Percentiles rank a stretch among this genome's conserved stretches.
These are phyloP conservation scores for Drosophila tripunctata DNA, from an alignment of 2,888 invertebrate genomes.

Conservation along the genomic window DNA sequence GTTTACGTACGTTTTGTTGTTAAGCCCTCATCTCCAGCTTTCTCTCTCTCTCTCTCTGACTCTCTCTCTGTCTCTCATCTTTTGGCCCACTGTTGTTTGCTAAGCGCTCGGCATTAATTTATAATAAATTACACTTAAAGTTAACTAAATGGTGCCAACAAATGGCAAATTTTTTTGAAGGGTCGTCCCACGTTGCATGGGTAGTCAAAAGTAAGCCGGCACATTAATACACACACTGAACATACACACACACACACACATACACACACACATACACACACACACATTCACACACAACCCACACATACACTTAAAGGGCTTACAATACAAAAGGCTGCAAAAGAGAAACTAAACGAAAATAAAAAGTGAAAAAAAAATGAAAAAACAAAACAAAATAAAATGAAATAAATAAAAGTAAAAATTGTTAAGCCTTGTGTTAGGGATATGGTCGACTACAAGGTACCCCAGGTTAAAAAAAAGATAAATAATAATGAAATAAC, in stretches of 20 bases:
- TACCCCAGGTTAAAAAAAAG: too few species aligned
- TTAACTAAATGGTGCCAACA: slow-evolving; percentile 48
- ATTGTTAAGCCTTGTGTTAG: background rate
- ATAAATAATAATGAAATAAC: too few species aligned
- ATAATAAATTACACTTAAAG: slow-evolving; percentile 53
- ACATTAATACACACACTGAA: slow-evolving; percentile 21
- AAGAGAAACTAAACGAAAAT: slow-evolving; percentile 37
- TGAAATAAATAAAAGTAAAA: slow-evolving; percentile 2
- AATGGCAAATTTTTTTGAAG: slow-evolving; percentile 47
- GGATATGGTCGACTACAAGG: background rate
- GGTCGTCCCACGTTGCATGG: too few species aligned
- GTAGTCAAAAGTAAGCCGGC: background rate
- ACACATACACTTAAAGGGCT: slow-evolving; percentile 27
- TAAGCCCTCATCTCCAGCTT: too few species aligned
- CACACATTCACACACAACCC: background rate
- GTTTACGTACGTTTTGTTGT: too few species aligned
- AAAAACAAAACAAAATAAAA: slow-evolving; percentile 35
- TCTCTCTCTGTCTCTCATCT: background rate
- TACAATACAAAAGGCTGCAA: slow-evolving; percentile 24
- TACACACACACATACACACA: slow-evolving; percentile 10
- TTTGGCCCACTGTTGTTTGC: background rate
- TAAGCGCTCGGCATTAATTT: slow-evolving; percentile 36
- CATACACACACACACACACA: background rate
- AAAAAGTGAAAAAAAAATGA: background rate
- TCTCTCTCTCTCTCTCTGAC: background rate